phyloP scores from a whole-genome alignment of 2,888 invertebrate species.

The Heliconius cydno region DNA sequence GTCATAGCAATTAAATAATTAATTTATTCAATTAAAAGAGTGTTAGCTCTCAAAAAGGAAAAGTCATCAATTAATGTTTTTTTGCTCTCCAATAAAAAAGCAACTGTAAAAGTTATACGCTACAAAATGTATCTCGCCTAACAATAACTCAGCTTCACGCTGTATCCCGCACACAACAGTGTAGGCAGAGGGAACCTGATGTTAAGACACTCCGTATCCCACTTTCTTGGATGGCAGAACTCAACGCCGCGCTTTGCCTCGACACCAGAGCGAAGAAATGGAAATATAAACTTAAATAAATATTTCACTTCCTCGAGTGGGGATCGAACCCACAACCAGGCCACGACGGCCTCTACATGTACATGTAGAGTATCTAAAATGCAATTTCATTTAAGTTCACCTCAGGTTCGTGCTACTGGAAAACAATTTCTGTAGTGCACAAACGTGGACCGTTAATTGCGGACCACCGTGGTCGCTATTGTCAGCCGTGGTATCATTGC shows the following conservation, averaged over 20 bases:
- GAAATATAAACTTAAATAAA: too few relatives aligned
- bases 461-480: slow-evolving; percentile 48
- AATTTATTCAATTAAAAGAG: slow-evolving; percentile 2
- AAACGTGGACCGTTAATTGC: slow-evolving; percentile 48
- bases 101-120: background rate
- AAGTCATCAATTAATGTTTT: background rate
- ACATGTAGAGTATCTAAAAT: slow-evolving; percentile 13
- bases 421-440: slow-evolving; percentile 43
- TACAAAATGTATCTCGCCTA: background rate
- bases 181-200: too few relatives aligned
- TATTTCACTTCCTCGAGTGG: too few relatives aligned
- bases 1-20: background rate
- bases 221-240: too few relatives aligned
- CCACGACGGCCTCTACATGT: too few relatives aligned
- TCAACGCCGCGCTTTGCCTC: too few relatives aligned
- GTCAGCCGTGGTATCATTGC: slow-evolving; percentile 47
- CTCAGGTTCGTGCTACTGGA: slow-evolving; percentile 36
- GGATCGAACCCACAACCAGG: too few relatives aligned
- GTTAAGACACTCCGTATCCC: too few relatives aligned
- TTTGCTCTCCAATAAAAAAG: background rate
- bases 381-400: slow-evolving; percentile 32
- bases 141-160: background rate
- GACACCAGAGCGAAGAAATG: too few relatives aligned
- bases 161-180: too few relatives aligned
- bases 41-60: background rate